These are phyloP conservation scores for Nasonia oneida DNA, from an alignment of 2,888 invertebrate genomes.

Conservation along the genomic window DNA sequence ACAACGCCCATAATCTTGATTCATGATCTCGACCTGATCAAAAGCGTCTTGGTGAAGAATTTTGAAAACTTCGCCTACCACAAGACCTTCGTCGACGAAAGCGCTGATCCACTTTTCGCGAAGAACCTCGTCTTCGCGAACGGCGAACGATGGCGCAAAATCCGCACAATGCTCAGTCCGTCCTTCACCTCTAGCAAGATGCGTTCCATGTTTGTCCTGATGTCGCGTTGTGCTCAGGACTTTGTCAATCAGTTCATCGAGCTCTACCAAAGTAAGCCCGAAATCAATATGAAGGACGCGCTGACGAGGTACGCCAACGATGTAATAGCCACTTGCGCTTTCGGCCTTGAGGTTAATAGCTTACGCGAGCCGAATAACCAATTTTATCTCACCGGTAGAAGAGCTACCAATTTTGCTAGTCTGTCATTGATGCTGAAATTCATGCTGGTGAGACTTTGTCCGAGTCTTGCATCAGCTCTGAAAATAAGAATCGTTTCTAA, in stretches of 20 bases:
- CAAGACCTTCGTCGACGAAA: slow-evolving; percentile 61
- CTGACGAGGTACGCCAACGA: slow-evolving; percentile 77
- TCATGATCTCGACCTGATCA: slow-evolving; percentile 55
- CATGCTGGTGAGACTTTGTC: slow-evolving; percentile 43
- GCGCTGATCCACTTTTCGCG: slow-evolving; percentile 69
- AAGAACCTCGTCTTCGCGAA: slow-evolving; percentile 67
- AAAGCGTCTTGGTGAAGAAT: slow-evolving; percentile 57
- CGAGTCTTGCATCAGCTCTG: slow-evolving; percentile 56
- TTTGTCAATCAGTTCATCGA: slow-evolving; percentile 63
- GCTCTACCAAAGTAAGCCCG: slow-evolving; percentile 36
- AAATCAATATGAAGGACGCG: slow-evolving; percentile 77
- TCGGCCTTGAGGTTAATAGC: slow-evolving; percentile 77
- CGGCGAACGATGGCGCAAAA: slow-evolving; percentile 67
- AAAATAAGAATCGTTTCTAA: slow-evolving; percentile 43
- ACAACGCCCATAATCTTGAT: slow-evolving; percentile 41
- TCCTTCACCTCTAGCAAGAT: slow-evolving; percentile 67
- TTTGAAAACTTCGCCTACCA: slow-evolving; percentile 67
- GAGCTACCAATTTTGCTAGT: slow-evolving; percentile 63
- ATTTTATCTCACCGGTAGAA: slow-evolving; percentile 71
- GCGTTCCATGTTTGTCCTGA: slow-evolving; percentile 67
- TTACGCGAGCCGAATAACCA: slow-evolving; percentile 71
- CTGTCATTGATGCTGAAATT: slow-evolving; percentile 57
- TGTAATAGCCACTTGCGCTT: slow-evolving; percentile 80
- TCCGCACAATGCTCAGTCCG: slow-evolving; percentile 66
- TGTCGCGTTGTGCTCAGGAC: slow-evolving; percentile 65